Base-by-base conservation (phyloP, 2,888 invertebrate species). In the Sycophila texana region DNA sequence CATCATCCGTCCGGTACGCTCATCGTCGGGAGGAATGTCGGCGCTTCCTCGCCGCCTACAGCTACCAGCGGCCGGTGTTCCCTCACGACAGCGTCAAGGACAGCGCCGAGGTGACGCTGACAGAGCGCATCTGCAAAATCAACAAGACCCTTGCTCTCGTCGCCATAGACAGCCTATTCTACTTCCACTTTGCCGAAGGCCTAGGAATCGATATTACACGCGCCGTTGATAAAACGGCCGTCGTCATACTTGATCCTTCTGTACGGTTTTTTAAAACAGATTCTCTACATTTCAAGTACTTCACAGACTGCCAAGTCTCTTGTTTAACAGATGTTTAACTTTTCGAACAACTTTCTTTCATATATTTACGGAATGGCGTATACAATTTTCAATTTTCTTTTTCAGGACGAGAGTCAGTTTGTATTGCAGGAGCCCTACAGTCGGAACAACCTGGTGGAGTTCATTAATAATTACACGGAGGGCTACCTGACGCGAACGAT, bases 171-270 rank as follows among this genome's bases (percentile, higher is more conserved):
- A 95, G 95, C 83, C 89, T 94, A 1, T 91, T 92, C 73, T 95
- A 95, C 86, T 93, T 93, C 83, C 93, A 95, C 85, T 95, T 96
- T 87, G 95, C 96, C 0, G 94, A 95, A 86, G 92, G 93, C 30
- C 92, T 97, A 5, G 96, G 96, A 2, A 92, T 96, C 26, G 94
- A 96, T 88, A 90, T 95, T 51, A 88, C 90, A 14, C 92, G 91
- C 60, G 91, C 88, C 79, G 92, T 91, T 79, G 93, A 95, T 85
- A 93, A 92, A 90, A 95, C 95, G 51, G 93, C 93, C 47, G 93
- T 93, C 63, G 92, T 95, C 74, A 94, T 96, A 85, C 90, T 96
- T 83, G 94, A 96, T 90, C 93, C 93, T 83, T 92, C 93, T 91
- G 95, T 95, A 91, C 1, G 39, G 10, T 7, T 20, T 39, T 10